Conservation (phyloP, 1,140 invertebrate species). For the Brachionus paranguensis region DNA sequence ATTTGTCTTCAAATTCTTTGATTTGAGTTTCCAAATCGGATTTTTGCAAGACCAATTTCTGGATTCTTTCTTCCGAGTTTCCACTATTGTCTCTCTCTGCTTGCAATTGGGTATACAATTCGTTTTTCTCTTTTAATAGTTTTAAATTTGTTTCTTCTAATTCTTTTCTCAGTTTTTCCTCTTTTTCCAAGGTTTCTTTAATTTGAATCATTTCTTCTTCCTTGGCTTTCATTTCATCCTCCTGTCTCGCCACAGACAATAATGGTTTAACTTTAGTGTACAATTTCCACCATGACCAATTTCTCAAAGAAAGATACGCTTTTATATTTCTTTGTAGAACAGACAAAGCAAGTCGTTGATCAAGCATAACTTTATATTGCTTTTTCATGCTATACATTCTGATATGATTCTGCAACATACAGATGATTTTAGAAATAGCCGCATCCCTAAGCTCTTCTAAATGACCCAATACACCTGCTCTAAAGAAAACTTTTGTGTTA, state of each 20-base stretch:
- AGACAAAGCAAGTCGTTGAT: conserved; percentile 92
- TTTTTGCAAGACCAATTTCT: conserved; percentile 90
- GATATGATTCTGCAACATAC: conserved; percentile 94
- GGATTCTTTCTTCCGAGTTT: conserved; percentile 82
- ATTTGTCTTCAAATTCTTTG: conserved; percentile 89
- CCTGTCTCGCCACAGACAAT: conserved; percentile 92
- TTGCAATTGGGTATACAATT: conserved; percentile 76
- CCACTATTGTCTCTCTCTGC: conserved; percentile 68
- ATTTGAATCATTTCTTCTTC: conserved; percentile 90
- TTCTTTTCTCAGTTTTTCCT: conserved; percentile 93
- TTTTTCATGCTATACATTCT: conserved; percentile 75
- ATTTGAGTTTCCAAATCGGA: conserved; percentile 89
- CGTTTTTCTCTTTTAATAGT: conserved; percentile 75
- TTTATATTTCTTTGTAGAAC: conserved; percentile 97
- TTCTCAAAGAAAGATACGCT: conserved; percentile 93
- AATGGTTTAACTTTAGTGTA: conserved; percentile 97
- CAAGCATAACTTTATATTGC: conserved; percentile 92
- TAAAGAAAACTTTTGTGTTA: conserved; percentile 98
- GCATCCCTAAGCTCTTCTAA: conserved; percentile 99
- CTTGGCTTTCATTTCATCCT: conserved; percentile 95
- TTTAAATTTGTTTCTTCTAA: conserved; percentile 85
- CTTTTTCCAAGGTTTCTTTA: conserved; percentile 84
- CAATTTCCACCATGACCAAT: conserved; percentile 99
- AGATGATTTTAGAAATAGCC: conserved; percentile 91
- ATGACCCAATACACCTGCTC: conserved; percentile 98